Evolutionary conservation across 1,140 invertebrate species (phyloP), one percentile per base, ranked within the genome.

Genomic region (Microvelia longipes): DNA sequence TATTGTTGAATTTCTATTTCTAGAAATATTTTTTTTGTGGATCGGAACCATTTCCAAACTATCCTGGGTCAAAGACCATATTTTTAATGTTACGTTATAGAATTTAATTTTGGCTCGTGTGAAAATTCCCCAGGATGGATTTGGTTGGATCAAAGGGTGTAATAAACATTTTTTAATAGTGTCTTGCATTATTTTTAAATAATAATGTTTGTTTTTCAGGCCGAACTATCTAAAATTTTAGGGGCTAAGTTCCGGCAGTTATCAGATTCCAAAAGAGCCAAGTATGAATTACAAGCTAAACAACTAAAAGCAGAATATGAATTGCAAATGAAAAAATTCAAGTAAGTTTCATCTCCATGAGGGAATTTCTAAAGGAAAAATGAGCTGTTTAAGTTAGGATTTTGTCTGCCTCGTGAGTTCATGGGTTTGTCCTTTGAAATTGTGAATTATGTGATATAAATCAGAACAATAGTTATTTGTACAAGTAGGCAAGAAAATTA

Each of bases 191-290:
- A 68, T 50, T 68, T 11, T 61, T 50, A 68, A 71, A 65, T 27
- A 65, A 60, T n/a, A n/a, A n/a, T 11, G 35, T 19, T 26, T 66
- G 35, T 63, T 35, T 72, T 72, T 15, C 35, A 72, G 71, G 78
- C 80, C n/a, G 77, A 78, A 60, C 71, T 82, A 28, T 78, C 81
- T 0, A 81, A 81, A 73, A 61, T 77, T 1, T 75, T 81, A 5
- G 78, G 79, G 15, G 76, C 77, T 35, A 76, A 78, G 72, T 82
- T 77, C 73, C 73, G 76, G 25, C 72, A 74, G 19, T 69, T 82
- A 14, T 72, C 78, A 50, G 77, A 79, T 24, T 77, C 81, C 66
- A 80, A 80, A 70, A 80, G 79, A 69, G 68, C 73, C 15, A 76
- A 77, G 65, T 78, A 78, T 67, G 71, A 73, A 24, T 71, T 78